A percentile compares a stretch with the other conserved stretches of the same genome.
Evolutionary conservation across 2,113 vertebrate species (phyloP).

Genomic region (Nycticorax nycticorax): DNA sequence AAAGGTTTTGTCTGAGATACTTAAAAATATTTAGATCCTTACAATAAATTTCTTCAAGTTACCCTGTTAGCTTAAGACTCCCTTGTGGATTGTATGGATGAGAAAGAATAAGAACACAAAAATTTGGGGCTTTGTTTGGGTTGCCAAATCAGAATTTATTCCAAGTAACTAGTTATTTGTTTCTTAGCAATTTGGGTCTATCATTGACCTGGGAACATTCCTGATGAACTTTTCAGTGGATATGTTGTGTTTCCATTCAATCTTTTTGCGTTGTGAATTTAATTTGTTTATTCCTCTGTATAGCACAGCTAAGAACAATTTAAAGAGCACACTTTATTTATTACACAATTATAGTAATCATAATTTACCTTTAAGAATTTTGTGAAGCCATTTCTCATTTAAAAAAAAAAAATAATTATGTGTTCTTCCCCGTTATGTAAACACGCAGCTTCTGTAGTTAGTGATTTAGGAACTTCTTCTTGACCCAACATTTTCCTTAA

Average conservation of each 20-base stretch:
- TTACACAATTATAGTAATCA: not conserved
- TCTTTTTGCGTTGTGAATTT: not conserved
- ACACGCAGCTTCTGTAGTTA: not conserved
- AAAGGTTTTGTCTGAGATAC: not conserved
- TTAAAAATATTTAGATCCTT: not conserved
- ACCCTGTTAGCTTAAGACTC: not conserved
- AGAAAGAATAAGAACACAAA: not conserved
- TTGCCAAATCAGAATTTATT: not conserved
- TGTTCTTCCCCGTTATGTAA: not conserved
- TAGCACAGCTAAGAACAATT: not conserved
- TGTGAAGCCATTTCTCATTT: not conserved
- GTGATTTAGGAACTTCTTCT: not conserved
- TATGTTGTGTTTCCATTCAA: not conserved
- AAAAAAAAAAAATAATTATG: not conserved
- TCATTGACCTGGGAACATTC: not conserved
- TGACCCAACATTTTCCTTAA: not conserved
- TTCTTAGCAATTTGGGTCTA: not conserved
- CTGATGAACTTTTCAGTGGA: not conserved
- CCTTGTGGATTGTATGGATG: accelerated
- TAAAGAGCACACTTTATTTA: not conserved
- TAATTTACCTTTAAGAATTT: not conserved
- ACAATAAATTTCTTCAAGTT: not conserved
- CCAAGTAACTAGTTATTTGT: not conserved
- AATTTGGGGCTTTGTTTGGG: not conserved
- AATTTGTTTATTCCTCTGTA: not conserved